phyloP scores from a whole-genome alignment of 2,888 invertebrate species.

The Tetranychus truncatus region DNA sequence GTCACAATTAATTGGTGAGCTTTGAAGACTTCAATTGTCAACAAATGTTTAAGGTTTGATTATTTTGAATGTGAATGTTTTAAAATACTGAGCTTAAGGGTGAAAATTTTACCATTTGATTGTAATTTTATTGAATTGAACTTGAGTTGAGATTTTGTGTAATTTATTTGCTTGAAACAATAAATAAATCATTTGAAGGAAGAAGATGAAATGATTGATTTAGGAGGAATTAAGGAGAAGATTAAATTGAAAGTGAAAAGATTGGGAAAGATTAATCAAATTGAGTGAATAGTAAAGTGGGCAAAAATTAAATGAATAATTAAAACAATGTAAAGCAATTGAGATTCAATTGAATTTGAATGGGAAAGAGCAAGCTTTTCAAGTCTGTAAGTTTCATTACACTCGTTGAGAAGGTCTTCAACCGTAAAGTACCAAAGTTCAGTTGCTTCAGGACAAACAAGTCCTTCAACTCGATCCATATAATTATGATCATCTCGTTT shows the following conservation, averaged over 20 bases:
- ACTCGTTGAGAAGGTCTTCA: not conserved
- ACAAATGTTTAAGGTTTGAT: no score
- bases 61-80: no score
- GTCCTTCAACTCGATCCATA: constrained; percentile 14
- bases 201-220: not conserved
- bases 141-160: no score
- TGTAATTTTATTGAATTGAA: no score
- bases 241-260: not conserved
- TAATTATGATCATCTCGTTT: constrained; percentile 7
- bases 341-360: not conserved
- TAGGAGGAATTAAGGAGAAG: not conserved
- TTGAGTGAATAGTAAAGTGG: no score
- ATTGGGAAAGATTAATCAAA: not conserved
- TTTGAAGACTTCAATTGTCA: no score
- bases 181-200: no score
- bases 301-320: not conserved
- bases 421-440: constrained; percentile 14
- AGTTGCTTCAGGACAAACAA: constrained; percentile 8
- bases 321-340: not conserved
- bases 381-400: constrained; percentile 11
- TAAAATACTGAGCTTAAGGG: no score
- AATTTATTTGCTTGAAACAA: no score
- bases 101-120: no score
- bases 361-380: constrained; percentile 4
- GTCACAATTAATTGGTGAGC: no score